Evolutionary conservation across 2,888 invertebrate species (phyloP), one percentile per base, ranked within the genome.

Genomic region (Nymphalis c-album): DNA sequence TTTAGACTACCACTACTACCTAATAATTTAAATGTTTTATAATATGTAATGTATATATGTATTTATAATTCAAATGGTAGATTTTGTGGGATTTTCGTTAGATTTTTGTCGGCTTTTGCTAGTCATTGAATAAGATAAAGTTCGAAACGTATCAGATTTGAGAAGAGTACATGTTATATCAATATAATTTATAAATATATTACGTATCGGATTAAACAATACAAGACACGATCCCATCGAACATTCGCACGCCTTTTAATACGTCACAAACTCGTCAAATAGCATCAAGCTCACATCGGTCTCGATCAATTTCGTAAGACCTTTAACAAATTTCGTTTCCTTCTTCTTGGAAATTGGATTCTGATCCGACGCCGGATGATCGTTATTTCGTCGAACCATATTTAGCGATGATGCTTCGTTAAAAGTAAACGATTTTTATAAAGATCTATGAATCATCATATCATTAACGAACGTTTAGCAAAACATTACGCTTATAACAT

Each of bases 321-420:
- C 67, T 59, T 64, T 67, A 65, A 60, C 67, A 64, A 53, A 64
- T 59, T 71, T 67, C 57, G 63, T 67, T 69, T 59, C 63, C 67
- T 40, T 55, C 51, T 67, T 64, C 64, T 63, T 26, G 35, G 59
- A 67, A 67, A 71, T 71, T 71, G 59, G 48, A 69, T 71, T 71
- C 46, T 18, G 57, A 57, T 40, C 53, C 53, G 51, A 57, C 59
- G 45, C 51, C 48, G 60, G 59, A 70, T 64, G 59, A 53, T 40
- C 65, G 67, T 48, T 53, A 57, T 63, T 63, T 17, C 61, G 35
- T 17, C 50, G 47, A n/a, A 40, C 69, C 69, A 71, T 71, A 66
- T 71, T 71, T 69, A 69, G 67, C 22, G 69, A 62, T 58, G 51
- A 50, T 16, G 60, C 26, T 53, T 20, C 46, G 47, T 22, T 51